A percentile compares a stretch with the other conserved stretches of the same genome.
Evolutionary conservation across 1,140 invertebrate species (phyloP).

Genomic region (Drosophila truncata): DNA sequence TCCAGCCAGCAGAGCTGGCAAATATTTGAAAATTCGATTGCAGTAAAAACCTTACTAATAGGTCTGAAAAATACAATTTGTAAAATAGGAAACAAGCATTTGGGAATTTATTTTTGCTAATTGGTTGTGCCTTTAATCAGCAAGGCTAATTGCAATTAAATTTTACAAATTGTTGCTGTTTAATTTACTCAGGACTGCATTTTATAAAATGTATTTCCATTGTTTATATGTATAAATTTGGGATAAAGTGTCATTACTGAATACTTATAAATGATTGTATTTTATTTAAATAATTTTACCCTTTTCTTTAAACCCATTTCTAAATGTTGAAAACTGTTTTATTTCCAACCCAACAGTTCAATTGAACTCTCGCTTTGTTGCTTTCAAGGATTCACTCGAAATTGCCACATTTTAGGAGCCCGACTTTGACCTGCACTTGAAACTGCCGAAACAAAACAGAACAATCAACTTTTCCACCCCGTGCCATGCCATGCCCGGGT

Average conservation of each 20-base stretch:
- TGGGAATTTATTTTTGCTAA: constrained; percentile 1
- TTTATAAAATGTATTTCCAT: neutral
- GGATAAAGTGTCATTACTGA: too few species aligned
- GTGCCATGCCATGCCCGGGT: neutral
- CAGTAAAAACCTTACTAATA: neutral
- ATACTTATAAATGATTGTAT: too few species aligned
- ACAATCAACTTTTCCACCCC: constrained; percentile 18
- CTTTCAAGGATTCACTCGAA: neutral
- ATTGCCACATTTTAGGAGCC: constrained; percentile 37
- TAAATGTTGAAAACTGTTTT: neutral
- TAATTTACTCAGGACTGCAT: too few species aligned
- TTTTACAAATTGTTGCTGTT: neutral
- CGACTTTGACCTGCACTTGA: constrained; percentile 56
- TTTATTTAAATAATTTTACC: too few species aligned
- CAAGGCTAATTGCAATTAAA: neutral
- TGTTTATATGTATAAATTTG: too few species aligned
- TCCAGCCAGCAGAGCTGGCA: constrained; percentile 4
- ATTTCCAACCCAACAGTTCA: constrained; percentile 1
- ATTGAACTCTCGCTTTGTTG: constrained; percentile 1
- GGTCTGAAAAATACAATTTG: neutral
- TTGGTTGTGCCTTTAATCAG: neutral
- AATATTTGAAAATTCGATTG: constrained; percentile 6
- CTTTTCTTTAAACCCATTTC: neutral
- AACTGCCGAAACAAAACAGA: constrained; percentile 41
- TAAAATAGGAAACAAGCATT: neutral